These are phyloP conservation scores for Mamestra brassicae DNA, from an alignment of 2,888 invertebrate species.

Conservation along the genomic window DNA sequence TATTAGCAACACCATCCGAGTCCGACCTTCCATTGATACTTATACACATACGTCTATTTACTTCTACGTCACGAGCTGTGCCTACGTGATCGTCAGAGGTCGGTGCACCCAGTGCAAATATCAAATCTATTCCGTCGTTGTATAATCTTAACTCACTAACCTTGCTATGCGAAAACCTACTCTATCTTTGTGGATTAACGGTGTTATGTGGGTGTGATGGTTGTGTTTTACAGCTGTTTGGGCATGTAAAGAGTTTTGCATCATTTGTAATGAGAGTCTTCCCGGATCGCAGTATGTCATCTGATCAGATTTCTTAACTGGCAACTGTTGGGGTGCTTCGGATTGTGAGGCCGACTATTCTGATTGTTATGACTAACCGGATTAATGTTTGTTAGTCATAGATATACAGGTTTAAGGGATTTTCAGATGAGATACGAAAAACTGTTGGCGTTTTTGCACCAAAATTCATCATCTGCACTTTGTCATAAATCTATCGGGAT, in stretches of 20 bases:
- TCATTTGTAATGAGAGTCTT: conserved; percentile 80
- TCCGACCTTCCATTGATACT: conserved; percentile 52
- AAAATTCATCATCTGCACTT: background rate
- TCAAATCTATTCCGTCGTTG: conserved; percentile 60
- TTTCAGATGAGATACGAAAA: conserved; percentile 2
- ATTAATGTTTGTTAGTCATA: conserved; percentile 27
- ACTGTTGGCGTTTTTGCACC: background rate
- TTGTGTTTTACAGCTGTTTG: conserved; percentile 49
- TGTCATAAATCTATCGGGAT: conserved; percentile 5
- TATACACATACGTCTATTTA: conserved; percentile 45
- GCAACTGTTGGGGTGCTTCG: conserved; percentile 42
- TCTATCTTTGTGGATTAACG: background rate
- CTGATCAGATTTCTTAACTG: conserved; percentile 66
- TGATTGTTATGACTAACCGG: conserved; percentile 45
- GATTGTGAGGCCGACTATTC: conserved; percentile 36
- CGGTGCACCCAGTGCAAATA: conserved; percentile 84
- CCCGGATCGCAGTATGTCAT: conserved; percentile 80
- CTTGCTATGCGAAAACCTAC: conserved; percentile 35
- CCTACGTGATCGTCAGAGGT: conserved; percentile 73
- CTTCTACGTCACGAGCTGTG: conserved; percentile 52
- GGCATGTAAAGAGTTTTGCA: conserved; percentile 64
- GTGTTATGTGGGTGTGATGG: conserved; percentile 28
- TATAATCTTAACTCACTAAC: conserved; percentile 31
- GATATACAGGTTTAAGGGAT: conserved; percentile 11
- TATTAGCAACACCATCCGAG: conserved; percentile 34